Evolutionary conservation across 2,888 invertebrate genomes (phyloP).

Genomic region (Dolomedes plantarius): DNA sequence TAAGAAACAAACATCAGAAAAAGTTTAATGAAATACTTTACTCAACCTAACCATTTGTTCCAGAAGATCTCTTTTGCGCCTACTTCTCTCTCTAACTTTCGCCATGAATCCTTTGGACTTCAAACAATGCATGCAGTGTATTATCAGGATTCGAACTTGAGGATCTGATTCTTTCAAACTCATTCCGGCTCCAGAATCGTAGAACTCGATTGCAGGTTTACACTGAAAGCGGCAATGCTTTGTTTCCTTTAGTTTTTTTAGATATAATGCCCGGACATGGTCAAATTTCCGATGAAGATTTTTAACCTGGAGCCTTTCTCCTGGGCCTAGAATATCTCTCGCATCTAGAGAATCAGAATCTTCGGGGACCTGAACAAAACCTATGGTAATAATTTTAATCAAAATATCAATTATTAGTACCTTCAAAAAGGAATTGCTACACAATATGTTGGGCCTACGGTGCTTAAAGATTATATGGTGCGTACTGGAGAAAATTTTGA

Average conservation of each 20-base stretch:
- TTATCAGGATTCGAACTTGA: constrained; percentile 20
- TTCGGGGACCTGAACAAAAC: constrained; percentile 31
- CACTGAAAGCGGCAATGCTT: constrained; percentile 47
- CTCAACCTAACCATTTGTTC: neutral
- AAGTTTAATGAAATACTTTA: neutral
- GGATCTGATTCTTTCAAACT: neutral
- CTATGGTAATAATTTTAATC: neutral
- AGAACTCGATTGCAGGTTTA: constrained; percentile 33
- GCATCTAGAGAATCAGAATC: constrained; percentile 15
- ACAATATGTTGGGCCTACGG: no score
- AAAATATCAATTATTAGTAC: no score
- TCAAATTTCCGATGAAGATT: constrained; percentile 26
- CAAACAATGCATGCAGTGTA: constrained; percentile 50
- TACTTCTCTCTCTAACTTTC: constrained; percentile 13
- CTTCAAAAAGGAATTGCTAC: no score
- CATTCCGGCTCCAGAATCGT: neutral
- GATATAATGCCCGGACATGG: constrained; percentile 15
- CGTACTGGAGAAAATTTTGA: no score
- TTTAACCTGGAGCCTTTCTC: neutral
- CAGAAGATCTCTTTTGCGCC: constrained; percentile 13
- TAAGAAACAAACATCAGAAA: no score
- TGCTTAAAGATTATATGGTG: no score
- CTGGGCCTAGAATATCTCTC: neutral
- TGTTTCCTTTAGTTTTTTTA: constrained; percentile 20
- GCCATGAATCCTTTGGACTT: constrained; percentile 43